Evolutionary conservation across 1,140 invertebrate species (phyloP).

Genomic region (Hormaphis cornu): DNA sequence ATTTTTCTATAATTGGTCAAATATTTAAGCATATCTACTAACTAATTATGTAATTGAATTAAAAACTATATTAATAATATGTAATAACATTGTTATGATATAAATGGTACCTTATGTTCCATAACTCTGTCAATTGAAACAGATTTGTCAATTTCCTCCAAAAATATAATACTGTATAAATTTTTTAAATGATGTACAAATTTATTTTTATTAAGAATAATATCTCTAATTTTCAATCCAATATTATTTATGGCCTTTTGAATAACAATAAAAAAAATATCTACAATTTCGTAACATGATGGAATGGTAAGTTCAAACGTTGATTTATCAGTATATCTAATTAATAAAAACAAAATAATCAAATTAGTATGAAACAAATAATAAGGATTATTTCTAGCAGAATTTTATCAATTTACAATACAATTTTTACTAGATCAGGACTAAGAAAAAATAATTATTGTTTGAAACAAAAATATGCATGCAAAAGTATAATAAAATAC

Average conservation of each 20-base stretch:
- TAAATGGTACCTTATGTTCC: conserved; percentile 26
- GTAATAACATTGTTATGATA: too few species aligned
- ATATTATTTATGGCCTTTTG: background rate
- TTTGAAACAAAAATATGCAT: background rate
- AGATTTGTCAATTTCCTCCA: background rate
- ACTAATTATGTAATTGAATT: too few species aligned
- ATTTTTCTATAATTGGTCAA: too few species aligned
- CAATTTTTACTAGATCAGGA: too few species aligned
- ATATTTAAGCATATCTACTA: too few species aligned
- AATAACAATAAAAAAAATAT: conserved; percentile 10
- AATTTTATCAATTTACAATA: too few species aligned
- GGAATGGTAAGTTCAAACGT: background rate
- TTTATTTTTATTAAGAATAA: conserved; percentile 19
- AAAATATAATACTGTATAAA: conserved; percentile 14
- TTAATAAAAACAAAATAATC: background rate
- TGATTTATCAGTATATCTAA: conserved; percentile 2
- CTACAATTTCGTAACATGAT: conserved; percentile 7
- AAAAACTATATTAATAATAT: too few species aligned
- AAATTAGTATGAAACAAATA: background rate
- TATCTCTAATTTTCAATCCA: conserved; percentile 7
- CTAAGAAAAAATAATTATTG: background rate
- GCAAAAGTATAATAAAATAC: background rate
- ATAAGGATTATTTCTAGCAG: too few species aligned
- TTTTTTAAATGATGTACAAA: conserved; percentile 18
- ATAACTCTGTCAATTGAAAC: conserved; percentile 2